Conservation (phyloP, 2,113 vertebrate genomes). For the Thalassoma bifasciatum region DNA sequence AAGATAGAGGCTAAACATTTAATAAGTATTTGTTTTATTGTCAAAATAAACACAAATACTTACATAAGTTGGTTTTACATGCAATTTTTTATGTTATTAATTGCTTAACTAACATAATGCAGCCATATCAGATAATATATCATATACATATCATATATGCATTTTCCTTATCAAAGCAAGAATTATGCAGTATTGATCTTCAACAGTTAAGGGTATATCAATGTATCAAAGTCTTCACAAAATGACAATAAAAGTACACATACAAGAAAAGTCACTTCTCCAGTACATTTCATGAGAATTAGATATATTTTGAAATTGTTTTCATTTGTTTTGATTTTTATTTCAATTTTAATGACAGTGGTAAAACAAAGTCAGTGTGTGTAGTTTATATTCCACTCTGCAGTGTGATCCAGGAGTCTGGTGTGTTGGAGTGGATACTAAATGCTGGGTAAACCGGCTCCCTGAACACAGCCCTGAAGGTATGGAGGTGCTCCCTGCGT, state of each 20-base stretch:
- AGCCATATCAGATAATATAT: neutral
- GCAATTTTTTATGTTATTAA: slow-evolving; percentile 17
- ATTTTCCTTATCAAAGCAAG: neutral
- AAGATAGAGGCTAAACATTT: no score
- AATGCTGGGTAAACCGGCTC: slow-evolving; percentile 79
- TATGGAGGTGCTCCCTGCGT: slow-evolving; percentile 75
- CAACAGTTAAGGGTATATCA: neutral
- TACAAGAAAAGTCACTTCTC: no score
- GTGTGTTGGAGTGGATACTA: slow-evolving; percentile 78
- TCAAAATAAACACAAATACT: neutral
- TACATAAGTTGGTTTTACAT: slow-evolving; percentile 3
- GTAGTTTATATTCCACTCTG: slow-evolving; percentile 53
- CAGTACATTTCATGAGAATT: no score
- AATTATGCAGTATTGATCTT: neutral
- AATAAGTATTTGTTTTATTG: no score
- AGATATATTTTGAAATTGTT: neutral
- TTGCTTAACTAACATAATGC: neutral
- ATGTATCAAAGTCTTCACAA: neutral
- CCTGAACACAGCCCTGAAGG: slow-evolving; percentile 73
- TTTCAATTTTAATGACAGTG: neutral
- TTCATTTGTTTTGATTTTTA: neutral
- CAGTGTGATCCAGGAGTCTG: slow-evolving; percentile 81
- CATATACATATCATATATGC: no score
- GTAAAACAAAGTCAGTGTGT: neutral
- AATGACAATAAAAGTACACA: neutral